Percentiles rank a stretch among this genome's conserved stretches.
phyloP scores from a whole-genome alignment of 2,888 invertebrate genomes.

The Dryocosmus kuriphilus region DNA sequence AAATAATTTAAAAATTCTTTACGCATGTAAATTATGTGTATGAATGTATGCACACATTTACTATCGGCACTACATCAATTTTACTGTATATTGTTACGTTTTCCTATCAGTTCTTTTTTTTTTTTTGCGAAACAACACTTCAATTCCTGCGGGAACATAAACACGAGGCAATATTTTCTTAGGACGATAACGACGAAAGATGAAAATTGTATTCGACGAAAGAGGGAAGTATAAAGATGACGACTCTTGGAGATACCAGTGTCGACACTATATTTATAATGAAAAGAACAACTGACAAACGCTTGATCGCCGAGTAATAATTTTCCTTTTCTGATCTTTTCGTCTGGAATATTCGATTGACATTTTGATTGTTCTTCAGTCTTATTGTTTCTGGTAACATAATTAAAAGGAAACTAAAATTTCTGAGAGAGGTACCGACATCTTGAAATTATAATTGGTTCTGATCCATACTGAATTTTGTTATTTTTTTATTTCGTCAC shows the following conservation, averaged over 20 bases:
- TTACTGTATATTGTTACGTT: not conserved
- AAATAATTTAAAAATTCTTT: not conserved
- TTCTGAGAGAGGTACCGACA: no score
- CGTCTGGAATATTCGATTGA: not conserved
- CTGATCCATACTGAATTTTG: no score
- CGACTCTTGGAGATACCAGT: not conserved
- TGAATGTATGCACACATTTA: not conserved
- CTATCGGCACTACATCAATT: not conserved
- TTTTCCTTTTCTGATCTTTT: not conserved
- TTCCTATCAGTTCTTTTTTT: not conserved
- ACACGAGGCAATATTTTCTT: conserved; percentile 5
- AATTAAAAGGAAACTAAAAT: no score
- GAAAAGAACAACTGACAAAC: not conserved
- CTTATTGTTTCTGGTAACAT: not conserved
- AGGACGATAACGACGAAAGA: not conserved
- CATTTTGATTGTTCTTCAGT: not conserved
- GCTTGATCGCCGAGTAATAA: not conserved
- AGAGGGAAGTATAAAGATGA: not conserved
- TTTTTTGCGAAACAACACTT: not conserved
- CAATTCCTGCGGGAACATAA: not conserved
- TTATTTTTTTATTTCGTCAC: no score
- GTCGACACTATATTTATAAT: not conserved
- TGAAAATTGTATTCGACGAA: not conserved
- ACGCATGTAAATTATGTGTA: not conserved
- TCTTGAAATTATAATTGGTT: no score